Percentiles rank a stretch among this genome's conserved stretches.
Conservation (phyloP, 2,888 invertebrate genomes). For the Dyspetes luteomarginatus region DNA sequence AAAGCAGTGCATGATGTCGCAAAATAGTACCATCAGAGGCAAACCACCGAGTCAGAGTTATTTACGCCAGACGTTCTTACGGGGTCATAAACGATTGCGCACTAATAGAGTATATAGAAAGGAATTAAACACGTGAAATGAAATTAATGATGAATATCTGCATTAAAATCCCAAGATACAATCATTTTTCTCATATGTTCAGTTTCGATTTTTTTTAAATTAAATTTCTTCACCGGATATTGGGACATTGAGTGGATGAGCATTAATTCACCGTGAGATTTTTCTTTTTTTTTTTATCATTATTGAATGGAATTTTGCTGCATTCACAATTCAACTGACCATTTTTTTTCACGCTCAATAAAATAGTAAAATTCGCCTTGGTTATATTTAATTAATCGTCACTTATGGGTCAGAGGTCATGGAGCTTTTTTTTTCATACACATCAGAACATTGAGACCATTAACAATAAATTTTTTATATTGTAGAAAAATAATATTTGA, state of each 20-base stretch:
- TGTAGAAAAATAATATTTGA: too few species aligned
- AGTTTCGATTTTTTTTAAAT: not conserved
- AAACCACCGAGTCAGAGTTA: slow-evolving; percentile 31
- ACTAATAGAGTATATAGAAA: not conserved
- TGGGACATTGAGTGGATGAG: too few species aligned
- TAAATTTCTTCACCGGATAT: not conserved
- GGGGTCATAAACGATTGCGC: slow-evolving; percentile 53
- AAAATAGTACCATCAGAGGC: slow-evolving; percentile 60
- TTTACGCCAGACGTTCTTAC: slow-evolving; percentile 55
- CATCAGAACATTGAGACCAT: too few species aligned
- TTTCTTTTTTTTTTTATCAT: not conserved
- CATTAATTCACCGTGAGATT: too few species aligned
- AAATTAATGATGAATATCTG: slow-evolving; percentile 12
- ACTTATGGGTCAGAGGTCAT: too few species aligned
- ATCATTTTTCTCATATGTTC: not conserved
- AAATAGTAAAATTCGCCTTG: too few species aligned
- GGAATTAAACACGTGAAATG: slow-evolving; percentile 4
- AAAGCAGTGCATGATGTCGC: slow-evolving; percentile 60
- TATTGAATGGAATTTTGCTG: too few species aligned
- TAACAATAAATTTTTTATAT: too few species aligned
- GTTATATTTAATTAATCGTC: too few species aligned
- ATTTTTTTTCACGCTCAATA: too few species aligned
- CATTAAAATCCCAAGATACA: slow-evolving; percentile 12
- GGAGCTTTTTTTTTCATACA: too few species aligned
- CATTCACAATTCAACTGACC: too few species aligned